Conservation (phyloP, 2,888 invertebrate species). For the Nomada flava region DNA sequence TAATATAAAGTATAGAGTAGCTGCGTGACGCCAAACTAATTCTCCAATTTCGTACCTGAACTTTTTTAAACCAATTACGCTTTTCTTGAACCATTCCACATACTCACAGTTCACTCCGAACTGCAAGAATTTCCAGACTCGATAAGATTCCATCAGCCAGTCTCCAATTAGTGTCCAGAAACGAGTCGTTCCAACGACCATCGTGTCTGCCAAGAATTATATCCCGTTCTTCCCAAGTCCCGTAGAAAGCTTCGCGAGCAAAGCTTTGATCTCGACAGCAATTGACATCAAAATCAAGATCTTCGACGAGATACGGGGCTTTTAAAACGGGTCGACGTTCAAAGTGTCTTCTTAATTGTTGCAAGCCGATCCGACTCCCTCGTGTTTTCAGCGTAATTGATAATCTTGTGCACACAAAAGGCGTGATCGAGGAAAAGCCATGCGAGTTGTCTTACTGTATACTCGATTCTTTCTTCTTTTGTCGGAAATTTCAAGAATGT, state of each 20-base stretch:
- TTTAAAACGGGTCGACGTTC: slow-evolving; percentile 28
- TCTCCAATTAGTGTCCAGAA: not conserved
- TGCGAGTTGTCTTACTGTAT: not conserved
- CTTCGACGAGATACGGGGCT: slow-evolving; percentile 5
- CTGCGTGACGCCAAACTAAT: no score
- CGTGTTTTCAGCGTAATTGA: slow-evolving; percentile 16
- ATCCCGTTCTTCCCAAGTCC: not conserved
- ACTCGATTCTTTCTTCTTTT: not conserved
- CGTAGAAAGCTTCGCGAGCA: not conserved
- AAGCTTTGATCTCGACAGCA: slow-evolving; percentile 6
- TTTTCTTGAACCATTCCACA: not conserved
- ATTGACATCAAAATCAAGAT: slow-evolving; percentile 18
- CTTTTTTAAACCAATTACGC: not conserved
- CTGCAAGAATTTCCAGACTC: not conserved
- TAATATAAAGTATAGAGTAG: no score
- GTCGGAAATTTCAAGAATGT: no score
- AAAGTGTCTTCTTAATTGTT: slow-evolving; percentile 47
- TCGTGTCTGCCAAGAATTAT: not conserved
- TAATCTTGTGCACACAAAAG: not conserved
- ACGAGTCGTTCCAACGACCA: not conserved
- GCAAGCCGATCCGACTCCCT: slow-evolving; percentile 15
- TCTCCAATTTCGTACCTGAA: not conserved
- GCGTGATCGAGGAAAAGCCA: not conserved
- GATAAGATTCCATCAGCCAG: not conserved
- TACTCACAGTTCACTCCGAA: not conserved